Percentiles rank a stretch among this genome's conserved stretches.
Conservation (phyloP, 2,888 invertebrate genomes). For the Synergus laeviventris region DNA sequence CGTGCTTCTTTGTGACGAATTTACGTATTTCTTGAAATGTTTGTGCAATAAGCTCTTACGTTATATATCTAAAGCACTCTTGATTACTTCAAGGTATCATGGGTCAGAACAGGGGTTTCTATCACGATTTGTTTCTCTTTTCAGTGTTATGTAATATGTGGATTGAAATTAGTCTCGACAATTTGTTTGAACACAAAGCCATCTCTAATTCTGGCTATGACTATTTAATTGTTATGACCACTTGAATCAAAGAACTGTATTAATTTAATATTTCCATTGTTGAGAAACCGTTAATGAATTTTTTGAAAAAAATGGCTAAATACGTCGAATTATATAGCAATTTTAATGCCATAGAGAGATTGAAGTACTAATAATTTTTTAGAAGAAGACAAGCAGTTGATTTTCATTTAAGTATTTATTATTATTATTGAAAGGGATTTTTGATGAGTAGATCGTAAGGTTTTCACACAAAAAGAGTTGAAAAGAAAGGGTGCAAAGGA, state of each 20-base stretch:
- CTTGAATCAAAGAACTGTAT: neutral
- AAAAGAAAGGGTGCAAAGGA: neutral
- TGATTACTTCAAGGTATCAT: slow-evolving; percentile 7
- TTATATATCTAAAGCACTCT: slow-evolving; percentile 29
- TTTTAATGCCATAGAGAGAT: neutral
- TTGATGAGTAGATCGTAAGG: neutral
- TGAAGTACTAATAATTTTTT: neutral
- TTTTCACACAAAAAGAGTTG: neutral
- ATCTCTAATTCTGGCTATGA: slow-evolving; percentile 39
- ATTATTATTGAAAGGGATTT: neutral
- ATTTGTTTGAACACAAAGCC: slow-evolving; percentile 50
- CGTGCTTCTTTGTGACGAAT: neutral
- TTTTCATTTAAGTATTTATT: neutral
- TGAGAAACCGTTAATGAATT: neutral
- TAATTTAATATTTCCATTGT: neutral
- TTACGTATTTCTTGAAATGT: slow-evolving; percentile 3
- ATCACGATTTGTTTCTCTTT: slow-evolving; percentile 47
- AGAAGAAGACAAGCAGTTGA: neutral
- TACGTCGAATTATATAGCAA: neutral
- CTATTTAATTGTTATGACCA: neutral
- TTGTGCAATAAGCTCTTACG: neutral
- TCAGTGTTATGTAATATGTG: slow-evolving; percentile 63
- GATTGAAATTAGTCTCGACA: slow-evolving; percentile 48
- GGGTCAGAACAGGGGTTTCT: slow-evolving; percentile 33
- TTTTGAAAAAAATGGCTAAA: neutral